Evolutionary conservation across 2,888 invertebrate genomes (phyloP), one percentile per base, ranked within the genome.

Genomic region (Aleiodes alternator): DNA sequence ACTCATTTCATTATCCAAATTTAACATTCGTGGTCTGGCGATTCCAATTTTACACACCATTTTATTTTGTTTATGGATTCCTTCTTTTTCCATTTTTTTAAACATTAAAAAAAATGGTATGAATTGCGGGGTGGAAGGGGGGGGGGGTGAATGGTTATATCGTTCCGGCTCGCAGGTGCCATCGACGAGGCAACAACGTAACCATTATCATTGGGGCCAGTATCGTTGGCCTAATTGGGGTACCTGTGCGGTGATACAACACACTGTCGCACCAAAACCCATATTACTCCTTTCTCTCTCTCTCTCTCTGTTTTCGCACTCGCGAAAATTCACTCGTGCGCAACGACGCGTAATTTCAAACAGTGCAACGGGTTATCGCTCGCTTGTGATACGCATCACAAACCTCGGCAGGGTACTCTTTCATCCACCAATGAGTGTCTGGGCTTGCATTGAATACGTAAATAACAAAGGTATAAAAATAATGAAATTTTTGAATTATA

Each of bases 341-440:
- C 85, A 85, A 82, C 83, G 86, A 87, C 85, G 86, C 86, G 86
- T 85, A 84, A 87, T 86, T 86, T 85, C 80, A 85, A 84, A 83
- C 82, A 83, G 85, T 84, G 84, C 84, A 85, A 84, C 84, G 82
- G 43, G 84, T 87, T 84, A 83, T 85, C 85, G 38, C 38, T 61
- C 38, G 61, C 38, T 61, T 61, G 61, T 61, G 61, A 61, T 61
- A 86, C 84, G 86, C 87, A 86, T 87, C 87, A 84, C 86, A 85
- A 86, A 86, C 84, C 81, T 82, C 85, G 83, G 86, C 86, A 86
- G 86, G 85, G 84, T 84, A 83, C 86, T 85, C 84, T 85, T 85
- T 86, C 86, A 84, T 83, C 43, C 43, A 43, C 4, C 43, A 43
- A 43, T 8, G 34, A 43, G 9, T 43, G 43, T 81, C 78, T 78